Evolutionary conservation across 2,113 vertebrate genomes (phyloP).

Genomic region (Delphinapterus leucas): DNA sequence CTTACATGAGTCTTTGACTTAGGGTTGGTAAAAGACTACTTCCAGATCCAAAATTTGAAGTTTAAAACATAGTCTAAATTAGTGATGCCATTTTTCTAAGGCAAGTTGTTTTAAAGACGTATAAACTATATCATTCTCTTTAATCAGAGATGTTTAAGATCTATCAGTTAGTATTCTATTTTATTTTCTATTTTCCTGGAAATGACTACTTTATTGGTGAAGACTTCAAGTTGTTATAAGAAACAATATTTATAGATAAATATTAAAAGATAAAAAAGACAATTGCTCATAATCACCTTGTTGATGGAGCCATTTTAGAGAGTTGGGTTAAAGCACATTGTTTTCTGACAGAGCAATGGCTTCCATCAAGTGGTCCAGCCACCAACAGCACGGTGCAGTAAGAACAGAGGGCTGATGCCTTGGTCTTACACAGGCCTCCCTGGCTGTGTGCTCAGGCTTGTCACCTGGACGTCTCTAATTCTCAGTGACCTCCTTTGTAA

Average conservation of each 20-base stretch:
- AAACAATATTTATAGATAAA: neutral
- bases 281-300: neutral
- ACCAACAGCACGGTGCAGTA: neutral
- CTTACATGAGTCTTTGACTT: neutral
- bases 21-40: neutral
- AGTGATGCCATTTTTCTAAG: neutral
- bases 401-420: neutral
- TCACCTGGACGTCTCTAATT: neutral
- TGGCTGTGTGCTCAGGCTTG: neutral
- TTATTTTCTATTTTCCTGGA: neutral
- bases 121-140: neutral
- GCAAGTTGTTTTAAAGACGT: neutral
- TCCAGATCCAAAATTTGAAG: neutral
- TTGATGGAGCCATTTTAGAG: neutral
- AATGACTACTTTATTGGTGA: neutral
- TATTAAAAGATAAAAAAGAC: neutral
- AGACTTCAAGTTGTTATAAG: neutral
- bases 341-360: neutral
- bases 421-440: neutral
- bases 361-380: neutral
- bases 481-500: neutral
- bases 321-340: neutral
- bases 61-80: neutral
- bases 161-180: neutral
- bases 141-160: neutral